Evolutionary conservation across 2,113 vertebrate genomes (phyloP).

Genomic region (Passer domesticus): DNA sequence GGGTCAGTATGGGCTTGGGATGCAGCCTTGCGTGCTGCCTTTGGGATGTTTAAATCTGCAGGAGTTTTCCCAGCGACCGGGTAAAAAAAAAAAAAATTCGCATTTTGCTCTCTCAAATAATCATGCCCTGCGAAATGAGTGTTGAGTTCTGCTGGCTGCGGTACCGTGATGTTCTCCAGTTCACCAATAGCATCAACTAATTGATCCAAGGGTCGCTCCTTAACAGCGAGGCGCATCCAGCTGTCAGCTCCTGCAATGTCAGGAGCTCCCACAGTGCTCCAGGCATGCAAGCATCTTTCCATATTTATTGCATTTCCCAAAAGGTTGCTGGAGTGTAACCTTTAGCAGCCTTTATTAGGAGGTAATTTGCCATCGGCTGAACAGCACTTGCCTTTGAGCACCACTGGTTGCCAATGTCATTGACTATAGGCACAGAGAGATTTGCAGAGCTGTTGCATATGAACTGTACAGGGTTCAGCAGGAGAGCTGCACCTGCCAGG

Average conservation of each 20-base stretch:
- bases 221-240: background rate
- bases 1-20: background rate
- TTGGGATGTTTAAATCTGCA: background rate
- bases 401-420: background rate
- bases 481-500: background rate
- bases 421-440: background rate
- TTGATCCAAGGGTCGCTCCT: background rate
- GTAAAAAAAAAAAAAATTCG: background rate
- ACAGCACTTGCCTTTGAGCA: background rate
- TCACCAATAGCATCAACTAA: background rate
- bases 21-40: background rate
- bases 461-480: background rate
- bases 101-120: background rate
- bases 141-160: background rate
- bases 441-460: background rate
- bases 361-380: background rate
- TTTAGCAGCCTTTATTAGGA: background rate
- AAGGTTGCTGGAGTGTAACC: background rate
- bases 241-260: background rate
- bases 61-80: background rate
- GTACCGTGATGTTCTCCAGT: background rate
- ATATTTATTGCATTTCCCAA: background rate
- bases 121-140: accelerated
- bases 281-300: background rate
- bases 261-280: background rate